Conservation (phyloP, 2,888 invertebrate species). For the Drosophila antonietae region DNA sequence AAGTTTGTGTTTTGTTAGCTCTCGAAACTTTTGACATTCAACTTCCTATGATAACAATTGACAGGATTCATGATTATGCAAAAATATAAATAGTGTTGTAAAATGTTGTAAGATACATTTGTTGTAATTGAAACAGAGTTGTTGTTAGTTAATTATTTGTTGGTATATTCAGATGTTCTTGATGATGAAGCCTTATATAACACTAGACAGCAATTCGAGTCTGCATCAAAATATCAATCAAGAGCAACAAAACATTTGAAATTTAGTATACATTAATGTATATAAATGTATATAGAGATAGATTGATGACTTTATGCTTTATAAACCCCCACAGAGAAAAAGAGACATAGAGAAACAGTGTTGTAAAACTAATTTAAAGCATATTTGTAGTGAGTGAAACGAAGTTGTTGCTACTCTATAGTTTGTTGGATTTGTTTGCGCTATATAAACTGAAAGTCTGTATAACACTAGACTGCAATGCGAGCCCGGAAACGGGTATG, state of each 20-base stretch:
- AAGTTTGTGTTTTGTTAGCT: neutral
- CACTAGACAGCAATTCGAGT: neutral
- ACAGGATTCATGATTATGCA: neutral
- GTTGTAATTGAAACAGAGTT: neutral
- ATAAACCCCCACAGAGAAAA: neutral
- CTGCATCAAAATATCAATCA: neutral
- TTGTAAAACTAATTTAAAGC: neutral
- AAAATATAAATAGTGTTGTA: neutral
- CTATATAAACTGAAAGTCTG: neutral
- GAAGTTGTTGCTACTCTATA: neutral
- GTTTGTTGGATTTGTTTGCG: neutral
- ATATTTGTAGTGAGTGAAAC: neutral
- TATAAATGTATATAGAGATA: neutral
- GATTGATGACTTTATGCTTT: neutral
- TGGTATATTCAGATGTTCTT: no score
- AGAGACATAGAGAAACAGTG: neutral
- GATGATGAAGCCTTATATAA: no score
- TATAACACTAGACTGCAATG: neutral
- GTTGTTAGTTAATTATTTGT: neutral
- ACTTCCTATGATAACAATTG: neutral
- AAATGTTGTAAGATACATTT: neutral
- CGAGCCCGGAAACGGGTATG: neutral
- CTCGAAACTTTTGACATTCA: neutral
- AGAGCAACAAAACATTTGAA: neutral
- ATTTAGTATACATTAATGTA: no score